These are phyloP conservation scores for Psilopsiagon aymara DNA, from an alignment of 2,113 vertebrate genomes.

Conservation along the genomic window DNA sequence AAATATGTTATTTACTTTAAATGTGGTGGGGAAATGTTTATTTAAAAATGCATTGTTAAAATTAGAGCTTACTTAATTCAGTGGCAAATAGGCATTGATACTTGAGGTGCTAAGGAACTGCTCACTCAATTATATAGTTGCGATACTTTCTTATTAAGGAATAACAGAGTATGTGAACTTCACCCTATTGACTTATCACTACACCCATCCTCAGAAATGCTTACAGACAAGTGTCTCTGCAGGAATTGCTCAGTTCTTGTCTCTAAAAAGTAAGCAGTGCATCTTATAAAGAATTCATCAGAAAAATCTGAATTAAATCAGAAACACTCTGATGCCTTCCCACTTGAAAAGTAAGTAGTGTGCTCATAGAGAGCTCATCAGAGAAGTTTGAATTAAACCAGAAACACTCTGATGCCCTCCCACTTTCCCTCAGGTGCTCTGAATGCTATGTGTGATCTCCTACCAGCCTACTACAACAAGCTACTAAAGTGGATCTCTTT, in stretches of 20 bases:
- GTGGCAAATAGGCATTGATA: background rate
- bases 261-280: background rate
- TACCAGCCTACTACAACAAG: background rate
- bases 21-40: rapidly evolving
- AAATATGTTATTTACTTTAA: background rate
- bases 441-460: background rate
- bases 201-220: background rate
- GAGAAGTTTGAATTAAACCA: background rate
- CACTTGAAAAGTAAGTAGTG: background rate
- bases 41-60: background rate
- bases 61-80: background rate
- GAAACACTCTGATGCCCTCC: background rate
- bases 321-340: background rate
- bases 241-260: background rate
- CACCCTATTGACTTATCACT: background rate
- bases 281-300: background rate
- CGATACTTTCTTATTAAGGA: background rate
- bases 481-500: background rate
- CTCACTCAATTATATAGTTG: background rate
- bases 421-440: background rate
- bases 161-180: background rate
- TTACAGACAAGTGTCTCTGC: background rate
- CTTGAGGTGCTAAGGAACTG: background rate
- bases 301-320: background rate
- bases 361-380: background rate